A percentile compares a stretch with the other conserved stretches of the same genome.
These are phyloP conservation scores for Oligia strigilis DNA, from an alignment of 2,888 invertebrate genomes.

Conservation along the genomic window DNA sequence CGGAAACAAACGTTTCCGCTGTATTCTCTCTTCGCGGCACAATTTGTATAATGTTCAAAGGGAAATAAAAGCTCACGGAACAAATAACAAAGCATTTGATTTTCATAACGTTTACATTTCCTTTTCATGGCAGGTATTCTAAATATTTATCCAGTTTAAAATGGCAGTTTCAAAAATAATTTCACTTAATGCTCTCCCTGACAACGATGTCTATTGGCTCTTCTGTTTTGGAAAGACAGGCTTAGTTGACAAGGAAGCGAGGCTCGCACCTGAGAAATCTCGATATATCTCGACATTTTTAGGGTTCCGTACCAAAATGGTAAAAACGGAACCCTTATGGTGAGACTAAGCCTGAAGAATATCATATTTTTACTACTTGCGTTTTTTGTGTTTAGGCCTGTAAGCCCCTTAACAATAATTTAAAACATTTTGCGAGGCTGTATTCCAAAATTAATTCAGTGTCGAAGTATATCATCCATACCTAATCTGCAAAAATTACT, in stretches of 20 bases:
- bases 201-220: slow-evolving; percentile 51
- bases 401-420: not conserved
- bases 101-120: slow-evolving; percentile 32
- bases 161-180: slow-evolving; percentile 40
- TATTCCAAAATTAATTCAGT: slow-evolving; percentile 5
- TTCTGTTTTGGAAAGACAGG: slow-evolving; percentile 58
- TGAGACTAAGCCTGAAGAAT: too few relatives aligned
- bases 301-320: too few relatives aligned
- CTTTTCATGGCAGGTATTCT: slow-evolving; percentile 8
- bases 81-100: slow-evolving; percentile 20
- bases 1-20: not conserved
- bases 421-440: not conserved
- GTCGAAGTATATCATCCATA: slow-evolving; percentile 5
- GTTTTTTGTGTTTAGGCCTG: too few relatives aligned
- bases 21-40: slow-evolving; percentile 7
- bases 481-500: slow-evolving; percentile 11
- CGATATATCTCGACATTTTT: slow-evolving; percentile 10
- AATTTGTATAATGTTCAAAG: slow-evolving; percentile 33
- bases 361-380: too few relatives aligned
- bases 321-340: too few relatives aligned
- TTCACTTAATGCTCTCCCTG: slow-evolving; percentile 34
- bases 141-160: slow-evolving; percentile 29
- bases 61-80: slow-evolving; percentile 21
- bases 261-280: slow-evolving; percentile 41
- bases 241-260: slow-evolving; percentile 67